Evolutionary conservation across 2,113 vertebrate species (phyloP).

Genomic region (Butorides virescens): DNA sequence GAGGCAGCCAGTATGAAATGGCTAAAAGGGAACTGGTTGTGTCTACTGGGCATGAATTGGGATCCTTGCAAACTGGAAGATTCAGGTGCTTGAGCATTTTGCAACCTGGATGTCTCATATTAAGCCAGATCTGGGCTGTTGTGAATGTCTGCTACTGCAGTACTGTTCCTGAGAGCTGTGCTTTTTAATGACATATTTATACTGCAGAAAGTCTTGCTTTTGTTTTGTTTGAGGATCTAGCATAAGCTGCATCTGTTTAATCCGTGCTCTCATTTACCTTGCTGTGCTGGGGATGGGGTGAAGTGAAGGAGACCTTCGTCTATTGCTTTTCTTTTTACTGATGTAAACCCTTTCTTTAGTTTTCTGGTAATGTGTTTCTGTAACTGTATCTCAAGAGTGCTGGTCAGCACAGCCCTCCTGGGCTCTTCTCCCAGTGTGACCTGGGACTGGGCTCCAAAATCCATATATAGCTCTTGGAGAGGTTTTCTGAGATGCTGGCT

Average conservation of each 20-base stretch:
- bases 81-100: neutral
- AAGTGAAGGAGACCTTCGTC: neutral
- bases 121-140: neutral
- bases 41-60: neutral
- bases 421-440: neutral
- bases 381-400: neutral
- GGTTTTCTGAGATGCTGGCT: conserved; percentile 8
- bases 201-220: neutral
- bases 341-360: neutral
- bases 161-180: neutral
- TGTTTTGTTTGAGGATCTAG: neutral
- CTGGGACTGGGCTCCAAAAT: neutral
- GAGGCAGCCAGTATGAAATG: neutral
- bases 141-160: neutral
- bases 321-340: neutral
- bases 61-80: neutral
- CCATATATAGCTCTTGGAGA: conserved; percentile 52
- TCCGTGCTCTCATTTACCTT: neutral
- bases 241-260: neutral
- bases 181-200: neutral
- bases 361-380: neutral
- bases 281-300: neutral
- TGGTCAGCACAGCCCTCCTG: neutral
- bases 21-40: neutral
- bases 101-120: neutral